phyloP scores from a whole-genome alignment of 2,888 invertebrate species.

The Ophion obscuratus region DNA sequence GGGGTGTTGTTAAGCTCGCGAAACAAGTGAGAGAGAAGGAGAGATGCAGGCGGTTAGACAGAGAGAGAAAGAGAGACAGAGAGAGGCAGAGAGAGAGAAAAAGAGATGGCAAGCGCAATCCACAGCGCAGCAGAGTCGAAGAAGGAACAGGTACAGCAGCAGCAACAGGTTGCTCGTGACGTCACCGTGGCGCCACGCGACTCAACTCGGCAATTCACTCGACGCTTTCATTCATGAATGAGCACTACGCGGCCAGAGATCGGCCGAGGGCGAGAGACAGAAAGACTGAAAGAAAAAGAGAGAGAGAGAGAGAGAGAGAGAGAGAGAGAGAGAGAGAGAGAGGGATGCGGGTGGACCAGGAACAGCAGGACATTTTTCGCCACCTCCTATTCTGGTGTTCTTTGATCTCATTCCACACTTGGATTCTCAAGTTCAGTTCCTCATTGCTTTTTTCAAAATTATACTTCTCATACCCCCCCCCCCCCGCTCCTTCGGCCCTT shows the following conservation, averaged over 20 bases:
- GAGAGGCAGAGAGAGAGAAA: constrained; percentile 39
- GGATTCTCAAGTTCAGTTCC: constrained; percentile 27
- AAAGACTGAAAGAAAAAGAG: constrained; percentile 63
- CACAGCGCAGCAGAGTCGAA: constrained; percentile 2
- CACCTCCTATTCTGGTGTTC: constrained; percentile 1
- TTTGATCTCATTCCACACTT: constrained; percentile 11
- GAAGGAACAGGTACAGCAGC: constrained; percentile 79
- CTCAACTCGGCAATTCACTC: constrained; percentile 66
- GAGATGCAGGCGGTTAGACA: constrained; percentile 19
- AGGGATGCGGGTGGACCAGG: constrained; percentile 66
- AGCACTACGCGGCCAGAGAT: constrained; percentile 31
- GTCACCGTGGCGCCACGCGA: constrained; percentile 83
- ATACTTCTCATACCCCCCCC: too few relatives aligned
- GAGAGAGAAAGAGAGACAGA: constrained; percentile 24
- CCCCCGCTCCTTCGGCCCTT: neutral
- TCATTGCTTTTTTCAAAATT: constrained; percentile 35
- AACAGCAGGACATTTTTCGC: constrained; percentile 38
- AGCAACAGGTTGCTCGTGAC: constrained; percentile 82
- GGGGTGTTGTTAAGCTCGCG: constrained; percentile 1
- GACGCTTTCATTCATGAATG: constrained; percentile 80
- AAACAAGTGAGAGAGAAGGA: constrained; percentile 15
- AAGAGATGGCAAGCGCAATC: constrained; percentile 16
- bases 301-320: constrained; percentile 54
- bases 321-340: constrained; percentile 65
- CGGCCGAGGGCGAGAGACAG: constrained; percentile 36